Percentiles rank a stretch among this genome's conserved stretches.
Evolutionary conservation across 2,888 invertebrate species (phyloP).

Genomic region (Gibbula magus): DNA sequence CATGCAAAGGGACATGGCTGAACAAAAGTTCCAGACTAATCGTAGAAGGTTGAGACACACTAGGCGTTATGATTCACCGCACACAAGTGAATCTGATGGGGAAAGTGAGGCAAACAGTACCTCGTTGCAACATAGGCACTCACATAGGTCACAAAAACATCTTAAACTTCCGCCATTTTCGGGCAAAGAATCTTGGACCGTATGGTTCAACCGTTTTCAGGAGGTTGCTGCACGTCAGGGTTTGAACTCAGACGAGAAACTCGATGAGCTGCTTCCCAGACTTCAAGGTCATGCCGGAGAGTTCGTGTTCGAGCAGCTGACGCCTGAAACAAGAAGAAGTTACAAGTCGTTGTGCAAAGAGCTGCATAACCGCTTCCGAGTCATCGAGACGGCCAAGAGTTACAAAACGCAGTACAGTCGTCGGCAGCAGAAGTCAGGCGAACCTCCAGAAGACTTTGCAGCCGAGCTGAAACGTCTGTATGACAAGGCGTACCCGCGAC

Average conservation of each 20-base stretch:
- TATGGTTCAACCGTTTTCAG: neutral
- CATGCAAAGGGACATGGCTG: no score
- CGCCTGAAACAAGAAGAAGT: no score
- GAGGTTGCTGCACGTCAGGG: neutral
- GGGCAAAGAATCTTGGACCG: neutral
- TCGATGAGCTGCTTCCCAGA: neutral
- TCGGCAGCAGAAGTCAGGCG: conserved; percentile 18
- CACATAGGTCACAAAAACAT: neutral
- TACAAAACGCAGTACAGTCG: conserved; percentile 14
- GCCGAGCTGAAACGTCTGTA: conserved; percentile 36
- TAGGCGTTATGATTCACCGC: no score
- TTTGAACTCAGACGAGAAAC: neutral
- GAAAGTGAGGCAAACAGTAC: no score
- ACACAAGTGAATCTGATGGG: no score
- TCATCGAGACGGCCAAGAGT: conserved; percentile 1
- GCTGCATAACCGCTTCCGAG: neutral
- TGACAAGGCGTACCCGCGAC: conserved; percentile 16
- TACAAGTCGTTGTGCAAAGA: neutral
- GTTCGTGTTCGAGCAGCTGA: neutral
- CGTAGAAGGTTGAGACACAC: no score
- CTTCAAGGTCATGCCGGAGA: neutral
- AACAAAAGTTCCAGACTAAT: no score
- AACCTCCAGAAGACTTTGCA: conserved; percentile 8
- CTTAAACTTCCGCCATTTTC: neutral
- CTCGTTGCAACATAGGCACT: no score